phyloP scores from a whole-genome alignment of 2,888 invertebrate genomes.

The Cepaea hortensis region DNA sequence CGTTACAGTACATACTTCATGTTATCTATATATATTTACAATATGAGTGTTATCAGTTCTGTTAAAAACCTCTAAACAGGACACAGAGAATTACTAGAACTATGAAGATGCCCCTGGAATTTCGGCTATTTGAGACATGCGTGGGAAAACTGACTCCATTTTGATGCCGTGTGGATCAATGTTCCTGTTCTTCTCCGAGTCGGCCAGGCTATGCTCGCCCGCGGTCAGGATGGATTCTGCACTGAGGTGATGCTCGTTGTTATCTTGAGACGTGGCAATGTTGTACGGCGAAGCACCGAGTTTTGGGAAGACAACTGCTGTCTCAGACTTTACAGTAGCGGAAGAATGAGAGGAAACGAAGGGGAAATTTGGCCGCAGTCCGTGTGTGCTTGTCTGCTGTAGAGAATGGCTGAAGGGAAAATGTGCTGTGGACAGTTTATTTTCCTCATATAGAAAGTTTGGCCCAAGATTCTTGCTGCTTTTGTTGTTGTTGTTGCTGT shows the following conservation, averaged over 20 bases:
- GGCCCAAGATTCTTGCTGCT: slow-evolving; percentile 43
- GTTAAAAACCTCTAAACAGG: background rate
- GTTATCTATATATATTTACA: slow-evolving; percentile 7
- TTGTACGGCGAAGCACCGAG: slow-evolving; percentile 29
- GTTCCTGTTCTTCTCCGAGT: slow-evolving; percentile 36
- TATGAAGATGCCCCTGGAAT: slow-evolving; percentile 38
- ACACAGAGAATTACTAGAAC: background rate
- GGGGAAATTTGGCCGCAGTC: slow-evolving; percentile 35
- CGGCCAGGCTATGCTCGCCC: slow-evolving; percentile 12
- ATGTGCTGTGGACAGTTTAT: slow-evolving; percentile 35
- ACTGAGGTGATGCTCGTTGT: slow-evolving; percentile 24
- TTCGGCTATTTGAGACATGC: slow-evolving; percentile 32
- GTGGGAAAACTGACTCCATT: slow-evolving; percentile 42
- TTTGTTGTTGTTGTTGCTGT: slow-evolving; percentile 40
- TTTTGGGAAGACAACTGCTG: slow-evolving; percentile 35
- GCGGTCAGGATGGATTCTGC: slow-evolving; percentile 20
- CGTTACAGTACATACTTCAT: background rate
- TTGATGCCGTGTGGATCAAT: slow-evolving; percentile 31
- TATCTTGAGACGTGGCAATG: slow-evolving; percentile 31
- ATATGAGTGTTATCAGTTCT: background rate
- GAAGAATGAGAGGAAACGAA: slow-evolving; percentile 29
- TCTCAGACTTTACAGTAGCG: slow-evolving; percentile 22
- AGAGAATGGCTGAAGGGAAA: slow-evolving; percentile 42
- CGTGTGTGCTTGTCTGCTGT: slow-evolving; percentile 23
- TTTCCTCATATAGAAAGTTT: slow-evolving; percentile 46